Conservation (phyloP, 2,888 invertebrate species). For the Phrixothrix hirtus region DNA sequence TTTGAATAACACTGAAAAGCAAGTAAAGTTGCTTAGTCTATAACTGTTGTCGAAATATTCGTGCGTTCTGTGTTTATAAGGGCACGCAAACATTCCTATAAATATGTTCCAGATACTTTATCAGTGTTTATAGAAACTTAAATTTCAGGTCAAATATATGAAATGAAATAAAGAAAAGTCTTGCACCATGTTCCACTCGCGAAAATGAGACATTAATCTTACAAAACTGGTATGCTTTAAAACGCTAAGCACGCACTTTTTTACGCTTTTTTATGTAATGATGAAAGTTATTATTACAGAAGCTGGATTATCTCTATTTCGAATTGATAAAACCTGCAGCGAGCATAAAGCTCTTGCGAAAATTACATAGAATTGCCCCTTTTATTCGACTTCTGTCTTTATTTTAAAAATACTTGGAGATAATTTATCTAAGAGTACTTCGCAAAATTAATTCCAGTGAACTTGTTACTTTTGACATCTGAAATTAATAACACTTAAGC, state of each 20-base stretch:
- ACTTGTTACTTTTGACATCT: too few species aligned
- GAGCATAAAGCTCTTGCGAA: constrained; percentile 15
- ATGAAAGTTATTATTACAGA: constrained; percentile 27
- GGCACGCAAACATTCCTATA: too few species aligned
- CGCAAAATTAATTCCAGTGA: too few species aligned
- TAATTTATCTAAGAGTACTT: neutral
- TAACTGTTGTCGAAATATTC: too few species aligned
- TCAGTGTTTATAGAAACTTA: constrained; percentile 33
- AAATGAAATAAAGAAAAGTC: constrained; percentile 19
- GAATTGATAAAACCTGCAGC: constrained; percentile 19
- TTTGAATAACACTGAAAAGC: too few species aligned
- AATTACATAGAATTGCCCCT: constrained; percentile 20
- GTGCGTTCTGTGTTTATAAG: too few species aligned
- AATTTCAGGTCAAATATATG: constrained; percentile 29
- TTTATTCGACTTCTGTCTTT: constrained; percentile 10
- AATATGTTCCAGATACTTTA: too few species aligned
- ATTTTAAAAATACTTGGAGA: constrained; percentile 5
- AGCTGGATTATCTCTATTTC: constrained; percentile 24
- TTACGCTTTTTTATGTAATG: constrained; percentile 21
- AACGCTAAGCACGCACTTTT: constrained; percentile 28
- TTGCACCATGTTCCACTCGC: constrained; percentile 35
- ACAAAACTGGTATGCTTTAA: constrained; percentile 25
- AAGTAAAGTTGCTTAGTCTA: too few species aligned
- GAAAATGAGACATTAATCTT: constrained; percentile 35
- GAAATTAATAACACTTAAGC: too few species aligned